Evolutionary conservation across 2,113 vertebrate species (phyloP), one percentile per base, ranked within the genome.

Genomic region (Piprites chloris): DNA sequence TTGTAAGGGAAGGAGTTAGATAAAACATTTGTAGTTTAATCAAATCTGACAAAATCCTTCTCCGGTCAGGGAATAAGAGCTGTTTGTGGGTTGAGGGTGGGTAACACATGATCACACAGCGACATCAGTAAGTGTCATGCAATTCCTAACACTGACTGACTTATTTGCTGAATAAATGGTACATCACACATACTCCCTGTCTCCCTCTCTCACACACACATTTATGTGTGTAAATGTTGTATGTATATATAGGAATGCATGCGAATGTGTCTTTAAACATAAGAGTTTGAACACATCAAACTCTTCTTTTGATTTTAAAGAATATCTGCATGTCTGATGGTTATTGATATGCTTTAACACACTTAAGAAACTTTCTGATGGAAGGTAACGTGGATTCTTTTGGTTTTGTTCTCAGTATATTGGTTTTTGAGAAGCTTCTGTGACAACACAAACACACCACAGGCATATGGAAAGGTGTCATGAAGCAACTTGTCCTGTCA

Each of bases 361-460:
- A 53, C 26, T 33, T 24, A 47, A 44, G 35, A 63, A 14, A 5
- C 20, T 46, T 68, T 58, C 33, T 58, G 35, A 26, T 56, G 19
- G 27, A 75, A 65, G 4, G 6, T 79, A 56, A 30, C 1, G 0
- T 47, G 19, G 9, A 58, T 78, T 67, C 11, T 89, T 87, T 55
- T 13, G 10, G 8, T 67, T 86, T 77, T 90, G 32, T 84, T n/a
- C n/a, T 69, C 1, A 3, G 10, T 66, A 24, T 21, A 9, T 20
- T 59, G 23, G 14, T 46, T 26, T 80, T 78, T 89, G 49, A 63
- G 56, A 63, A 56, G 15, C 11, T 3, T 65, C 20, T 72, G 12
- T 85, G 52, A 49, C 61, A 39, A 73, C 33, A 24, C 0, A n/a
- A 13, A 27, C 0, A 2, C 24, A 24, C 6, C 20, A 1, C n/a